phyloP scores from a whole-genome alignment of 2,113 vertebrate genomes.

The Pseudois nayaur region DNA sequence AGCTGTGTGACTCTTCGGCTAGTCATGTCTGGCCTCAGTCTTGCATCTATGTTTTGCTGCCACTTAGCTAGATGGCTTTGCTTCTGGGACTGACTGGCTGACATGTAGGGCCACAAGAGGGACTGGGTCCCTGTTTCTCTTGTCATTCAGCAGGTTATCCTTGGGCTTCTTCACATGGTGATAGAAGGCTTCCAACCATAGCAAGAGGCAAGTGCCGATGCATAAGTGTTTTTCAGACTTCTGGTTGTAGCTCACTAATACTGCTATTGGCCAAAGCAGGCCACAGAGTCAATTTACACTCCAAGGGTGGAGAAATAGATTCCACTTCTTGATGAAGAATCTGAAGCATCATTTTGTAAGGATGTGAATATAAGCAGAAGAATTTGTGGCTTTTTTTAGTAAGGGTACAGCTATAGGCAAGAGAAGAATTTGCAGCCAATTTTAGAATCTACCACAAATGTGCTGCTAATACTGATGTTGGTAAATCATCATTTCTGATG shows the following conservation, averaged over 20 bases:
- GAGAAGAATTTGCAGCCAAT: not conserved
- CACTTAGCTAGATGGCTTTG: not conserved
- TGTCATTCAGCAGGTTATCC: not conserved
- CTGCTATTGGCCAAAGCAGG: not conserved
- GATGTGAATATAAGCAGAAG: not conserved
- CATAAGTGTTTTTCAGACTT: not conserved
- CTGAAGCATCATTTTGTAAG: not conserved
- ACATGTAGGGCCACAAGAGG: not conserved
- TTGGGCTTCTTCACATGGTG: not conserved
- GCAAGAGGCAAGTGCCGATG: not conserved
- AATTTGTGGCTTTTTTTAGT: not conserved
- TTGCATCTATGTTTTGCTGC: not conserved
- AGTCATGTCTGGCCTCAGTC: not conserved
- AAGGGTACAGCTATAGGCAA: not conserved
- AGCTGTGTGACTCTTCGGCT: constrained; percentile 4
- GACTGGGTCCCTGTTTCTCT: not conserved
- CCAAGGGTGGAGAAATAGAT: not conserved
- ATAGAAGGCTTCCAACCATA: not conserved
- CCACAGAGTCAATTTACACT: not conserved
- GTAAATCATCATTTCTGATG: constrained; percentile 3
- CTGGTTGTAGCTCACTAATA: not conserved
- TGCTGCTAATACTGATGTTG: not conserved
- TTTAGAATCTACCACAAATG: constrained; percentile 5
- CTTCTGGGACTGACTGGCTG: not conserved
- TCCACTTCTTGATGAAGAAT: not conserved